These are phyloP conservation scores for Tyto alba DNA, from an alignment of 2,113 vertebrate species.

Conservation along the genomic window DNA sequence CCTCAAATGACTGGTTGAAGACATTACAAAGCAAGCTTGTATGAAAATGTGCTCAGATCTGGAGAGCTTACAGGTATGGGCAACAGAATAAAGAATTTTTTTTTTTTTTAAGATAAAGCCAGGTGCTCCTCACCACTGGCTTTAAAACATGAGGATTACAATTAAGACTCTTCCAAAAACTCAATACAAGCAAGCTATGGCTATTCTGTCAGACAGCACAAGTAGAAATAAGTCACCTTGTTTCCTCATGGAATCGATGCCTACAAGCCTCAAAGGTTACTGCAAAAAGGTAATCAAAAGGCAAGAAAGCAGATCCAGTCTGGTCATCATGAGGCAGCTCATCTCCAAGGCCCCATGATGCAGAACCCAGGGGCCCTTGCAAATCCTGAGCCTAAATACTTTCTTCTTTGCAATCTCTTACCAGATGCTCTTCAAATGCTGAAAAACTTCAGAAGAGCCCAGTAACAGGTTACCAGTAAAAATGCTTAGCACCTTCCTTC, in stretches of 20 bases:
- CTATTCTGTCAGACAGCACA: background rate
- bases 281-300: background rate
- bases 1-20: background rate
- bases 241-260: background rate
- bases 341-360: background rate
- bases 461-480: background rate
- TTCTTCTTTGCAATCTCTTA: background rate
- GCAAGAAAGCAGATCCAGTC: background rate
- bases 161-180: background rate
- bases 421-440: background rate
- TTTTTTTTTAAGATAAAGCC: background rate
- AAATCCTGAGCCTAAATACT: background rate
- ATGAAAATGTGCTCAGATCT: background rate
- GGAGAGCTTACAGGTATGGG: background rate
- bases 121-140: background rate
- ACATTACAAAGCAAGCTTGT: background rate
- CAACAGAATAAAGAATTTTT: background rate
- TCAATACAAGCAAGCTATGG: background rate
- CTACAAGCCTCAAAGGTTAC: background rate
- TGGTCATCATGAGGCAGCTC: background rate
- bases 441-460: background rate
- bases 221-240: background rate
- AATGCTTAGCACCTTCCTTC: background rate
- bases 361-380: background rate
- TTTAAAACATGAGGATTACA: background rate